These are phyloP conservation scores for Oreotrochilus melanogaster DNA, from an alignment of 2,113 vertebrate genomes.

Conservation along the genomic window DNA sequence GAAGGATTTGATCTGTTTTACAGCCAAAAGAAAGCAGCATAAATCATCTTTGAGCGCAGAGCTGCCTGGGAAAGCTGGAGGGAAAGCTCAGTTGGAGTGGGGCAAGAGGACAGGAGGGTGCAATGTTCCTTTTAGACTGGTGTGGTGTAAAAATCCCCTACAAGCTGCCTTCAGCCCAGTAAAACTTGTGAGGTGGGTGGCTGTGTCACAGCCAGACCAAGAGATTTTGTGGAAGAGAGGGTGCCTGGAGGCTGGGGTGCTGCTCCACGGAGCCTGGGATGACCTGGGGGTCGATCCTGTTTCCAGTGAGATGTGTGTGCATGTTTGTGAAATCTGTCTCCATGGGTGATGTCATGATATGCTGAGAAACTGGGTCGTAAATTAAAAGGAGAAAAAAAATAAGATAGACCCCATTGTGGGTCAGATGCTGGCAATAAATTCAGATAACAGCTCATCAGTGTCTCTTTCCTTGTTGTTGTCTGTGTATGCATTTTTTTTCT, in stretches of 20 bases:
- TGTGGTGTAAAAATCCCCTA: background rate
- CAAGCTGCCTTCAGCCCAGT: background rate
- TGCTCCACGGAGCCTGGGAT: background rate
- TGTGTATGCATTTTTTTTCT: slow-evolving; percentile 32
- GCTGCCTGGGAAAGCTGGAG: slow-evolving; percentile 11
- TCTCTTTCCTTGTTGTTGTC: slow-evolving; percentile 52
- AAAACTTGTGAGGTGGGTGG: background rate
- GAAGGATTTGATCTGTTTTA: slow-evolving; percentile 16
- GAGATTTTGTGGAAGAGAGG: slow-evolving; percentile 9
- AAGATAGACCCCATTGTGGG: slow-evolving; percentile 58
- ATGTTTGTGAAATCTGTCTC: slow-evolving; percentile 41
- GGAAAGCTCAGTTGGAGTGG: slow-evolving; percentile 32
- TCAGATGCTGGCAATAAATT: slow-evolving; percentile 75
- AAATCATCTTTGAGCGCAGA: slow-evolving; percentile 30
- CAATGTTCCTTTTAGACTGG: background rate
- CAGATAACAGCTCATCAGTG: slow-evolving; percentile 73
- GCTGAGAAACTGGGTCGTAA: slow-evolving; percentile 58
- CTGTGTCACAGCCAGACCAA: background rate
- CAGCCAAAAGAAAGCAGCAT: slow-evolving; percentile 55
- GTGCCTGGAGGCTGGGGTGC: slow-evolving; percentile 6
- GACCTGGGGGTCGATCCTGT: background rate
- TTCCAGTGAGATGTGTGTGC: slow-evolving; percentile 2
- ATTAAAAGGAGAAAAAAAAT: slow-evolving; percentile 17
- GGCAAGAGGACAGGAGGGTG: background rate
- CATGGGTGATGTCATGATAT: slow-evolving; percentile 64